Percentiles rank a stretch among this genome's conserved stretches.
phyloP scores from a whole-genome alignment of 2,797 vertebrate genomes.

The Enteromius viviparus region DNA sequence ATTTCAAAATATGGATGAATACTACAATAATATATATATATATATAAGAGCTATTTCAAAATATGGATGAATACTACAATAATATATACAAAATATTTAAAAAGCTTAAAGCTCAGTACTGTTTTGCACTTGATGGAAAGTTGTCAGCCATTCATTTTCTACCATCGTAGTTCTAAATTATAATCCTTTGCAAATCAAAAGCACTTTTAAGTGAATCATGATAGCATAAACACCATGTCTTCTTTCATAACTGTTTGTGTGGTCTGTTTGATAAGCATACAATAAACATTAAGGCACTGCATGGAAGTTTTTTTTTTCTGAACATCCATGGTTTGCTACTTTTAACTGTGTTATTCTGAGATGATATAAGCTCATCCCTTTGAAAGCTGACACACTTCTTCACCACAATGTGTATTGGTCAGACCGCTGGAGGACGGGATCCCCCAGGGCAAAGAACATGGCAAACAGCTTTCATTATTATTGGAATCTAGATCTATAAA shows the following conservation, averaged over 20 bases:
- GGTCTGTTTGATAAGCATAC: not conserved
- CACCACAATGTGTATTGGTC: conserved; percentile 37
- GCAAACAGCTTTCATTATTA: conserved; percentile 56
- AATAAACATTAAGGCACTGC: not conserved
- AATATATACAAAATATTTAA: too few species aligned
- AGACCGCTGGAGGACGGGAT: conserved; percentile 31
- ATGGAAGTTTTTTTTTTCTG: not conserved
- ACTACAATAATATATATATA: not conserved
- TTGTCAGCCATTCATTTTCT: not conserved
- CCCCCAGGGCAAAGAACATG: conserved; percentile 39
- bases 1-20: too few species aligned
- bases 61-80: not conserved
- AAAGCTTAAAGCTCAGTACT: not conserved
- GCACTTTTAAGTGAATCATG: not conserved
- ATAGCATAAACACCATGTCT: not conserved
- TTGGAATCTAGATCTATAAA: conserved; percentile 64
- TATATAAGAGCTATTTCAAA: not conserved
- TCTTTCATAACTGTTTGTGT: not conserved
- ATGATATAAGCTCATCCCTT: conserved; percentile 51
- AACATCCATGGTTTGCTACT: not conserved
- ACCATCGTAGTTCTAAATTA: not conserved
- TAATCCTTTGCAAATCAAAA: not conserved
- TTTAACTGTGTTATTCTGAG: conserved; percentile 2
- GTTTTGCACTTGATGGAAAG: not conserved
- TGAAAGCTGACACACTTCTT: conserved; percentile 66